Evolutionary conservation across 2,113 vertebrate species (phyloP), one percentile per base, ranked within the genome.

Genomic region (Sardina pilchardus): DNA sequence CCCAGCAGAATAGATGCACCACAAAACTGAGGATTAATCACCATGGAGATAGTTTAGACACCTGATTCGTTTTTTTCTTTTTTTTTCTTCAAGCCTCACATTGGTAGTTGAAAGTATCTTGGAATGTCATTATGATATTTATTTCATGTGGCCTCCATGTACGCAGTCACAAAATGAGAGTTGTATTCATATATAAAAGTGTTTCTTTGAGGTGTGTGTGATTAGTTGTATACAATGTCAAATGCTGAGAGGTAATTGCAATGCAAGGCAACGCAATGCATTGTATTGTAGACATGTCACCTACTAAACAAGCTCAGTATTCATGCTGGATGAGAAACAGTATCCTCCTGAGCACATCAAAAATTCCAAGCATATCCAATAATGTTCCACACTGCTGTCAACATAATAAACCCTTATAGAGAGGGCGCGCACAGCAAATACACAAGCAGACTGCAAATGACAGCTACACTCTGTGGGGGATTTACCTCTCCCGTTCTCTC

Each of bases 371-470:
- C 71, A 78, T 78, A 78, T 78, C 71, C 71, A 78, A 78, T 78
- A 78, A 78, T 78, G 71, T 36, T 36, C 26, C 71, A 36, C 71
- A 34, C 34, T 4, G 71, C 71, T 78, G 71, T 78, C 71, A 36
- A 78, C 30, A 78, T 34, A 30, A 78, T 78, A 78, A 78, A 78
- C 71, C 71, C 71, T 78, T 36, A 78, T 34, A 36, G 71, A 78
- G 71, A 78, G 71, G 71, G 26, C 30, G 71, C 71, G 17, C 71
- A 36, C 71, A 17, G 71, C 10, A 78, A 17, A 78, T 16, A 75
- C 67, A 78, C 71, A 78, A 78, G 30, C 71, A 78, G 71, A 78
- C 71, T 34, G 71, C 71, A 78, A 78, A 34, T 78, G 71, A 78
- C 71, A 78, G 71, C 26, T 34, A 34, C 14, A 34, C 12, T 78